A percentile compares a stretch with the other conserved stretches of the same genome.
Evolutionary conservation across 2,888 invertebrate genomes (phyloP).

Genomic region (Polia nebulosa): DNA sequence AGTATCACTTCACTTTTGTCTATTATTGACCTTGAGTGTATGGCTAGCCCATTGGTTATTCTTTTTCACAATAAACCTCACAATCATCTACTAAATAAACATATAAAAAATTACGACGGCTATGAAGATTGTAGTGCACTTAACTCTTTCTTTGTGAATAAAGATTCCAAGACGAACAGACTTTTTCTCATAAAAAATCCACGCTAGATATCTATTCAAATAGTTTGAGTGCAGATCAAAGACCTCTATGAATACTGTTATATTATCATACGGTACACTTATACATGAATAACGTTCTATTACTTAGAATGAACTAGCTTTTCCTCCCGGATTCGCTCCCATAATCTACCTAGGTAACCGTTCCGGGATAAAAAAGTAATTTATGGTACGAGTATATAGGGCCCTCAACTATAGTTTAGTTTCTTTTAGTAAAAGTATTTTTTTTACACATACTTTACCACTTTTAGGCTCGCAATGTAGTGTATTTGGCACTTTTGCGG

Average conservation of each 20-base stretch:
- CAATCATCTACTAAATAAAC: slow-evolving; percentile 10
- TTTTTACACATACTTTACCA: no score
- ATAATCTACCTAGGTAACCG: not conserved
- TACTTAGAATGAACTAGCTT: not conserved
- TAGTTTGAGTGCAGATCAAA: slow-evolving; percentile 43
- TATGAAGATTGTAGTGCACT: slow-evolving; percentile 42
- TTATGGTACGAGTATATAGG: no score
- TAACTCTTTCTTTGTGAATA: slow-evolving; percentile 47
- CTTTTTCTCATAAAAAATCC: slow-evolving; percentile 23
- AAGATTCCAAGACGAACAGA: slow-evolving; percentile 24
- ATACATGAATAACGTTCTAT: not conserved
- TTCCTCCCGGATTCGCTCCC: not conserved
- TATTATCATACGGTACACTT: not conserved
- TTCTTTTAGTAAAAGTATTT: no score
- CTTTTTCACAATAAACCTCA: not conserved
- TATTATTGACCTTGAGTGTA: not conserved
- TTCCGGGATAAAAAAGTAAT: not conserved
- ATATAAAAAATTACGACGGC: slow-evolving; percentile 14
- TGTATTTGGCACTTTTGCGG: no score
- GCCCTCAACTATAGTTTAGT: no score
- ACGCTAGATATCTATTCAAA: slow-evolving; percentile 38
- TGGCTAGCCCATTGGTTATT: not conserved
- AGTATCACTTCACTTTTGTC: not conserved
- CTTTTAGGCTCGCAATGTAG: no score
- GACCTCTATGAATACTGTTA: slow-evolving; percentile 20